These are phyloP conservation scores for Pseudopipra pipra DNA, from an alignment of 2,113 vertebrate genomes.

Conservation along the genomic window DNA sequence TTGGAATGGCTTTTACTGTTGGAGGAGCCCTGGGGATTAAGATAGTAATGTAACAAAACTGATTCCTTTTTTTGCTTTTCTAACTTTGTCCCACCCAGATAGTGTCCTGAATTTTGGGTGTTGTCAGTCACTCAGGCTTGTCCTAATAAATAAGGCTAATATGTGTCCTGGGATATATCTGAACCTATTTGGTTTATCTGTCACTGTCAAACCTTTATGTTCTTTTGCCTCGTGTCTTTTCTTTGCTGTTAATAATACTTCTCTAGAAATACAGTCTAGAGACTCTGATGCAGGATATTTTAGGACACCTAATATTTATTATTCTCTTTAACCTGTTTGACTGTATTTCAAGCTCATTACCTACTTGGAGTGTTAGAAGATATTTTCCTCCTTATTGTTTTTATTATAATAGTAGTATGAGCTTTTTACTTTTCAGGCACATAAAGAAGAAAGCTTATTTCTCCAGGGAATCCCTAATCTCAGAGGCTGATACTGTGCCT, in stretches of 20 bases:
- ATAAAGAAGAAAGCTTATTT: not conserved
- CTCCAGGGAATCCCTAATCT: not conserved
- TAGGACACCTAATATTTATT: not conserved
- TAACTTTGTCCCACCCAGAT: not conserved
- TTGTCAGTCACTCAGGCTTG: not conserved
- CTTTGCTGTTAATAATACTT: not conserved
- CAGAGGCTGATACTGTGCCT: not conserved
- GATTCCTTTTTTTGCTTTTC: conserved; percentile 25
- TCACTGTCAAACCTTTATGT: not conserved
- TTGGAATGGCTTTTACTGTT: not conserved
- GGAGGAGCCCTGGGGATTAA: not conserved
- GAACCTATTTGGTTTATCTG: not conserved
- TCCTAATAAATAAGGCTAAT: not conserved
- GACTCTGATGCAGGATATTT: not conserved
- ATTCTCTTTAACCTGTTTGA: not conserved
- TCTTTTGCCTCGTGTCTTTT: not conserved
- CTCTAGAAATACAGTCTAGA: not conserved
- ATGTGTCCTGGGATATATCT: not conserved
- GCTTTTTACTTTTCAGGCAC: not conserved
- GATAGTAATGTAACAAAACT: not conserved
- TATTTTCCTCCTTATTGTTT: not conserved
- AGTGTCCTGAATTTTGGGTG: not conserved
- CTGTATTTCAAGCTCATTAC: not conserved
- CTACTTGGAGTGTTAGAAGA: not conserved
- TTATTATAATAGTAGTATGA: not conserved